Evolutionary conservation across 2,113 vertebrate species (phyloP), one percentile per base, ranked within the genome.

Genomic region (Nannobrachium achirus): DNA sequence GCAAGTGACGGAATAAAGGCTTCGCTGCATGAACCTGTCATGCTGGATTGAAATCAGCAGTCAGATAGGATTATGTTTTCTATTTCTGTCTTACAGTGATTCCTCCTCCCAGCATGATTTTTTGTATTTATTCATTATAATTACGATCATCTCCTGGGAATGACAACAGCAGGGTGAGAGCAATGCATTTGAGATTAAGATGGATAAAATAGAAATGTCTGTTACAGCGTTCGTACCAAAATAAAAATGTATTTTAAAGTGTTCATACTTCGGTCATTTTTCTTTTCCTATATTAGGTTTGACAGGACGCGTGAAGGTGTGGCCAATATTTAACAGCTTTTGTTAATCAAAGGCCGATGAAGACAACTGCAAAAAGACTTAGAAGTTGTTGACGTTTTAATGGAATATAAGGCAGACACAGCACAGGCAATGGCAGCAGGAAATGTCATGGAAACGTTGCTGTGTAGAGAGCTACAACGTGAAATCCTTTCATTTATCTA

Each of bases 21-120:
- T 49, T 63, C 50, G 20, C 10, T 10, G 33, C 33, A 38, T 45
- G 41, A 70, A 33, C 51, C 44, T 52, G 57, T 41, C 38, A 14
- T 41, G 16, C 38, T 58, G 15, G 42, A 42, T 19, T 16, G 19
- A 16, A 58, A 1, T 8, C 38, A 20, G 14, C 19, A 55, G 50
- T 58, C 25, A 55, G 64, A 72, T 25, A 61, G 45, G 1, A 55
- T 65, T 51, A 38, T 70, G 44, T 52, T 71, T 80, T 70, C 3
- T 8, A 61, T 76, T 72, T 66, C 18, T 56, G 59, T 13, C 50
- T 15, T 15, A 55, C 67, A 68, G 50, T 58, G 4, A 48, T 45
- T 9, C 11, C 4, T 25, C 63, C 48, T 52, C 33, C 10, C 6
- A 45, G 63, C 45, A 20, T 25, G 16, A 66, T 71, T 63, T 6